phyloP scores from a whole-genome alignment of 2,888 invertebrate genomes.

The Catocala fraxini region DNA sequence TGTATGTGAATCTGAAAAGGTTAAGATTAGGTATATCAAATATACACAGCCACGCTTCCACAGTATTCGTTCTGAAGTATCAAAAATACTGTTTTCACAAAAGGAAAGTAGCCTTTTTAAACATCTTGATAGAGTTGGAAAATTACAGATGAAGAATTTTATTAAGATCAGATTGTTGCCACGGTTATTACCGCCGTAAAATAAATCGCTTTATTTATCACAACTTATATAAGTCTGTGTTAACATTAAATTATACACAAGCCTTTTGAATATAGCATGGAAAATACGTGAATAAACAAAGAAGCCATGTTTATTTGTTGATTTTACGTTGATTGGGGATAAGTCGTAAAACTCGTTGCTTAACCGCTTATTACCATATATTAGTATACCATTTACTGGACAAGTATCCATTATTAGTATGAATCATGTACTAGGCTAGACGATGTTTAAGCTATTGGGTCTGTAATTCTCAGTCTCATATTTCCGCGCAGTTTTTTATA shows the following conservation, averaged over 20 bases:
- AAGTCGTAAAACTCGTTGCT: slow-evolving; percentile 6
- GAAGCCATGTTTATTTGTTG: not conserved
- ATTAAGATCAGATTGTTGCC: slow-evolving; percentile 38
- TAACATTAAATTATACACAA: slow-evolving; percentile 14
- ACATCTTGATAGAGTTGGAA: slow-evolving; percentile 30
- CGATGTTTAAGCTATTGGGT: too few species aligned
- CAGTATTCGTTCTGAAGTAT: slow-evolving; percentile 17
- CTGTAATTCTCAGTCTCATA: too few species aligned
- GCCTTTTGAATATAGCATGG: not conserved
- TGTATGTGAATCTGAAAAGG: slow-evolving; percentile 20
- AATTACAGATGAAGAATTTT: slow-evolving; percentile 36
- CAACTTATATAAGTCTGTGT: slow-evolving; percentile 18
- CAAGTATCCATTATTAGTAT: too few species aligned
- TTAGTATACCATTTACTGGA: not conserved
- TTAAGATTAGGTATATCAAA: slow-evolving; percentile 32
- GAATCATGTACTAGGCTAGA: too few species aligned
- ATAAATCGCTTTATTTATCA: slow-evolving; percentile 39
- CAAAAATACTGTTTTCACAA: slow-evolving; percentile 26
- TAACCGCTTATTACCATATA: slow-evolving; percentile 7
- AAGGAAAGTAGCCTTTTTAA: slow-evolving; percentile 23
- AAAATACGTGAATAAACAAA: slow-evolving; percentile 12
- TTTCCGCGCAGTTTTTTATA: too few species aligned
- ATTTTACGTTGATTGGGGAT: slow-evolving; percentile 5
- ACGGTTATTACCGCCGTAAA: slow-evolving; percentile 20
- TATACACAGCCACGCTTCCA: slow-evolving; percentile 12